Evolutionary conservation across 2,113 vertebrate species (phyloP), one percentile per base, ranked within the genome.

Genomic region (Megaptera novaeangliae): DNA sequence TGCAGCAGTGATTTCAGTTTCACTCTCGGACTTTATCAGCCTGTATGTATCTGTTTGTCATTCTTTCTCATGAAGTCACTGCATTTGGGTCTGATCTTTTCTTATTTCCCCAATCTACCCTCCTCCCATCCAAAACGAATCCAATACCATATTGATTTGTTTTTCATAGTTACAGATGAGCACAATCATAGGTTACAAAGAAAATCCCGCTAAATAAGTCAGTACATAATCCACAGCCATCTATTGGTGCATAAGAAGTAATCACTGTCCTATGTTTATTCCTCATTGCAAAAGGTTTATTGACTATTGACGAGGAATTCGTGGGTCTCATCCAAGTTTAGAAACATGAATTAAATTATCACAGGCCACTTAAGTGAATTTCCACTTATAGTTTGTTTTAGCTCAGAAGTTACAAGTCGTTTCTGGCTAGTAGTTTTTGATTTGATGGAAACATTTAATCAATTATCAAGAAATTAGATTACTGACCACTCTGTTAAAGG

Each of bases 151-250:
- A 98, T 98, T 96, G 96, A 98, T 98, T 98, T 88, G 57, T 74
- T 98, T 97, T 97, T 97, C 94, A 98, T 97, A 97, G 95, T 97
- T 98, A 97, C 81, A 97, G 98, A 98, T 97, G 97, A 98, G 87
- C 90, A 98, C 93, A 97, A 97, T 88, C 95, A 97, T 97, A 97
- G 97, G 91, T 98, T 74, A 57, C 44, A 91, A 95, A 83, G 55
- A 80, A 95, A 87, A 83, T 9, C 2, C 36, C 17, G 59, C 55
- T 77, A 92, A 92, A 61, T 78, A 90, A 80, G 27, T 85, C 52
- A 95, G 66, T 57, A 86, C n/a, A 91, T 87, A 91, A 90, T 77
- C 49, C 34, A 87, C 29, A 90, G 49, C 14, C 57, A 89, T 96
- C 81, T 95, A 74, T 46, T 82, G 27, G 6, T 46, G 8, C n/a